Evolutionary conservation across 2,113 vertebrate species (phyloP), one percentile per base, ranked within the genome.

Genomic region (Gallinago jamesoni): DNA sequence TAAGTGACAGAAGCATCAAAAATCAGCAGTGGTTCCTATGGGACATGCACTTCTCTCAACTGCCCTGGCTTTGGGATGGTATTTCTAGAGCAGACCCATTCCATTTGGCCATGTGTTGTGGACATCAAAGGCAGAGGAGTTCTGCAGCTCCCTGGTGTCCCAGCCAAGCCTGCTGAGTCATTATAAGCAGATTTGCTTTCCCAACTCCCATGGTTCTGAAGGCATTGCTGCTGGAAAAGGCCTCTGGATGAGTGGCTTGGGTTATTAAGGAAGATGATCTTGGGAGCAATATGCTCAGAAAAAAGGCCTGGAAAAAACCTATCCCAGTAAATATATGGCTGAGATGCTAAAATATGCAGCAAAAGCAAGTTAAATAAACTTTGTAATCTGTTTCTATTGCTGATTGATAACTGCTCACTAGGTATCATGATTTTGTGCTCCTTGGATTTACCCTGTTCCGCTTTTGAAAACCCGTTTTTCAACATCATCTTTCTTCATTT

Each of bases 361-460:
- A 89, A 50, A 81, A 22, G 15, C 16, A 86, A 84, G 37, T 63
- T 90, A 77, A 92, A 80, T 62, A 73, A 89, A 80, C 17, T 57
- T 47, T 25, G 67, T 64, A 33, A 62, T 76, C 43, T 64, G 3
- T 76, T 85, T 88, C 50, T 66, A 1, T 15, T 81, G 28, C 45
- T 90, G 45, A 80, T 27, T n/a, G 55, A 86, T 67, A 48, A 41
- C 50, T 77, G n/a, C 18, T 89, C 9, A 7, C 4, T 55, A 31
- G 14, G 23, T 78, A 30, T 53, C 28, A 47, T 17, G 8, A 24
- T 70, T 84, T 84, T 74, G 8, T 60, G 18, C 23, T 83, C 14
- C 19, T 70, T 79, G 62, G 14, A 17, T 85, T 87, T 91, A 60
- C 9, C 27, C 14, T 63, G 30, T 60, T 69, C 10, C 6, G 10